Conservation (phyloP, 1,140 invertebrate species). For the Ridgeia piscesae region DNA sequence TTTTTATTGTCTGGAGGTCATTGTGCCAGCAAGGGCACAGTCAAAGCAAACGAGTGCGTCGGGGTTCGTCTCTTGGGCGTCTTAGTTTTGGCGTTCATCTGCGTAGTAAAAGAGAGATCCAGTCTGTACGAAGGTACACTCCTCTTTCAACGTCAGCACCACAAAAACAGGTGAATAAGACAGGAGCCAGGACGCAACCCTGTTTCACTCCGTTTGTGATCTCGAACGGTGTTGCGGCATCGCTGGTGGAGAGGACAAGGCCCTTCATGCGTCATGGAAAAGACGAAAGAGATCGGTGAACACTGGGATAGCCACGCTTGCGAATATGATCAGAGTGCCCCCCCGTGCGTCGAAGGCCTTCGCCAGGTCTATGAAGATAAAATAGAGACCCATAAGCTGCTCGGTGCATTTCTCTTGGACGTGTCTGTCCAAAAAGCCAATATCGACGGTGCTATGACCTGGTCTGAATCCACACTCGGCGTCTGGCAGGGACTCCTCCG, state of each 20-base stretch:
- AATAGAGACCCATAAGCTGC: constrained; percentile 33
- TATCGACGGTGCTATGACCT: constrained; percentile 30
- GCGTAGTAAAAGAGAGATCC: not conserved
- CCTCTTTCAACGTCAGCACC: not conserved
- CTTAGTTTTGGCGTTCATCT: not conserved
- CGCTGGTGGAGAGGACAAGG: not conserved
- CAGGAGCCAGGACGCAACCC: not conserved
- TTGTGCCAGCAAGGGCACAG: not conserved
- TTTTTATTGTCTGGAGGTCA: too few species aligned
- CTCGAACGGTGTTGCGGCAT: not conserved
- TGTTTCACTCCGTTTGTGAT: not conserved
- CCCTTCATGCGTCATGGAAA: constrained; percentile 29
- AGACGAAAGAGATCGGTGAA: constrained; percentile 24
- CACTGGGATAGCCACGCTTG: constrained; percentile 32
- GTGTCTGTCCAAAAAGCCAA: constrained; percentile 36
- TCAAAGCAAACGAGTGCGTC: not conserved
- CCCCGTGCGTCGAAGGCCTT: constrained; percentile 35
- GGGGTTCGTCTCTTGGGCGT: not conserved
- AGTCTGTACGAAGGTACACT: not conserved
- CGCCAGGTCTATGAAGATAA: constrained; percentile 35
- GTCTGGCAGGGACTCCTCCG: constrained; percentile 29
- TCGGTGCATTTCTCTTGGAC: constrained; percentile 36
- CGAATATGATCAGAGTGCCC: constrained; percentile 22
- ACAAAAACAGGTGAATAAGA: not conserved
- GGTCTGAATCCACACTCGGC: constrained; percentile 33